Conservation (phyloP, 2,888 invertebrate species). For the Euplagia quadripunctaria region DNA sequence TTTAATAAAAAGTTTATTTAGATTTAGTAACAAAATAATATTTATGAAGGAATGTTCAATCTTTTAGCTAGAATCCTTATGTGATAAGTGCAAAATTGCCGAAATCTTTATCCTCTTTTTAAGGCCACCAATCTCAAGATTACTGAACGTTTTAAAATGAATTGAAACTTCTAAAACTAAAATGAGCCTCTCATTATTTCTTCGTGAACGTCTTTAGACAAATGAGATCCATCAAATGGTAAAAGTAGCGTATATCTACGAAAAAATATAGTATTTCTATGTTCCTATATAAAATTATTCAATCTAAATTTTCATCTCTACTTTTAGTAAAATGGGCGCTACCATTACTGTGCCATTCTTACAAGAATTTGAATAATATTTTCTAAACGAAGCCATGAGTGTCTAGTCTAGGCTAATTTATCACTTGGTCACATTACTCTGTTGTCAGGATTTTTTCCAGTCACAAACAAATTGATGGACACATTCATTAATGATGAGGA, state of each 20-base stretch:
- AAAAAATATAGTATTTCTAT: background rate
- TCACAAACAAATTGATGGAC: background rate
- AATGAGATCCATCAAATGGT: conserved; percentile 16
- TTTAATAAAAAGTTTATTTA: no score
- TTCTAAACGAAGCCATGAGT: background rate
- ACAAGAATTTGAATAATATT: background rate
- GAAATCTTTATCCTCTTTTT: conserved; percentile 20
- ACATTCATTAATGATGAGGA: background rate
- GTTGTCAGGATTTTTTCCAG: background rate
- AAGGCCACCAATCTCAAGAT: conserved; percentile 17
- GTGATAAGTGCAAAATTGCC: conserved; percentile 9
- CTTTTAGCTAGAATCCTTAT: conserved; percentile 3
- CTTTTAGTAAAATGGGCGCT: background rate
- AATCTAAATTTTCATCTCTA: background rate
- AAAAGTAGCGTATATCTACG: background rate
- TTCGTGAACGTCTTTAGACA: conserved; percentile 6
- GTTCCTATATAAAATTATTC: background rate
- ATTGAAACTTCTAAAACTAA: conserved; percentile 16
- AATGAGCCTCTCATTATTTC: conserved; percentile 12
- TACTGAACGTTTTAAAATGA: conserved; percentile 13
- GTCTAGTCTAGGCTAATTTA: background rate
- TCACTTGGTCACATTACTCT: background rate
- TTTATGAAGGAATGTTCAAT: background rate
- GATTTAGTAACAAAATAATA: background rate
- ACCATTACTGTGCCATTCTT: background rate